phyloP scores from a whole-genome alignment of 2,888 invertebrate species.

The Cetonia aurata region DNA sequence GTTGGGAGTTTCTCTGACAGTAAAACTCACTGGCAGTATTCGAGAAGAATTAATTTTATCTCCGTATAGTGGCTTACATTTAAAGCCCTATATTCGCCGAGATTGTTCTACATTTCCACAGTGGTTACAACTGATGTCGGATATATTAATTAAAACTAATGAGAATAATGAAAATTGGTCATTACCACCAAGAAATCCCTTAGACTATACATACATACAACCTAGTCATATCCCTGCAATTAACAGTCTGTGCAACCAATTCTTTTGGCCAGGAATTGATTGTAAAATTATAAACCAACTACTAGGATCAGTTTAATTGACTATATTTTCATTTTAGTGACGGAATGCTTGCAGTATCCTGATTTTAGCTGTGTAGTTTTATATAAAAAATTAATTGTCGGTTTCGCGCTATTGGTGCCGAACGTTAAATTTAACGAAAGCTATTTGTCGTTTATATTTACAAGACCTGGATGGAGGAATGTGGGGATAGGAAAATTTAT shows the following conservation, averaged over 20 bases:
- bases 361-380: slow-evolving; percentile 92
- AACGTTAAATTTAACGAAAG: slow-evolving; percentile 85
- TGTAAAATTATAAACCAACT: slow-evolving; percentile 69
- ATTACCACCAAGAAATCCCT: slow-evolving; percentile 69
- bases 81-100: slow-evolving; percentile 88
- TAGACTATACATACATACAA: slow-evolving; percentile 90
- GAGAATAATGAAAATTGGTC: slow-evolving; percentile 59
- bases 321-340: slow-evolving; percentile 72
- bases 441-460: slow-evolving; percentile 91
- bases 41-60: slow-evolving; percentile 71
- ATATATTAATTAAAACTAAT: slow-evolving; percentile 72
- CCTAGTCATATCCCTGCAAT: slow-evolving; percentile 91
- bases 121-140: slow-evolving; percentile 80
- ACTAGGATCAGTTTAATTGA: slow-evolving; percentile 9
- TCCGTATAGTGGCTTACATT: slow-evolving; percentile 76
- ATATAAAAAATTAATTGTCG: slow-evolving; percentile 85
- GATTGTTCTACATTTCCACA: slow-evolving; percentile 75
- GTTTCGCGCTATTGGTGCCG: slow-evolving; percentile 92
- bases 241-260: slow-evolving; percentile 84
- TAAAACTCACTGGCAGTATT: slow-evolving; percentile 61
- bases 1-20: slow-evolving; percentile 54
- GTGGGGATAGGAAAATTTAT: slow-evolving; percentile 89
- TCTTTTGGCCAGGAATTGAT: slow-evolving; percentile 95
- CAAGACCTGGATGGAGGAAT: slow-evolving; percentile 88
- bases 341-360: slow-evolving; percentile 90